Base-by-base conservation (phyloP, 2,888 invertebrate species). In the Melitaea athalia region DNA sequence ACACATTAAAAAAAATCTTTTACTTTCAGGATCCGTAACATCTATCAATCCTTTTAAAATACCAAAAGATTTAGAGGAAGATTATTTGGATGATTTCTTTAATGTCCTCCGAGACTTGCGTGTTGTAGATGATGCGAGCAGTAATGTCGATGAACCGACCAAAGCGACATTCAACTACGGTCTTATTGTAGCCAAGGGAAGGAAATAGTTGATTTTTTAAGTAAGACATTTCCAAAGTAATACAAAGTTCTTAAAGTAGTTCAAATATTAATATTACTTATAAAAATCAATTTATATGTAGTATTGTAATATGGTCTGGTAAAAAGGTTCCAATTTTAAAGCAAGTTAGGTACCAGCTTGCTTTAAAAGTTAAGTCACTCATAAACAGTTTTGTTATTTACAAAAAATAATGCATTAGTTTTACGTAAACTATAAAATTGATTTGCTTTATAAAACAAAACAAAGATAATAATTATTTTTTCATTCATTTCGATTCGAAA, bases 11-110 rank as follows among this genome's bases (percentile, higher is more conserved):
- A n/a, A 3, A 6, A 53, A 11, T 33, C 59, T 42, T 14, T 47
- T 1, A 57, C 14, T 55, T 91, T 55, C 84, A 95, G 95, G 94
- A 77, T 95, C 95, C 52, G 88, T 95, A 0, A 89, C 91, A 68
- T 96, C 96, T 0, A 76, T 84, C 6, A 83, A 80, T 68, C 84
- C 84, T 0, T 84, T 84, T 68, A 77, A 81, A 57, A 80, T 84
- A 60, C 84, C 84, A 4, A 75, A 77, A 43, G 79, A 80, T 10
- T 61, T 77, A 24, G 74, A 79, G 47, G 79, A 83, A 5, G 81
- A 81, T 8, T 84, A 83, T 64, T 73, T 83, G 69, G 77, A 79
- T 42, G 84, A 95, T 76, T 93, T 95, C 61, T 78, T 95, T 2
- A 82, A 86, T 0, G 92, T 94, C 75, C 85, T 94, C 24, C 82